Percentiles rank a stretch among this genome's conserved stretches.
Evolutionary conservation across 1,140 invertebrate genomes (phyloP).

Genomic region (Drosophila biarmipes): DNA sequence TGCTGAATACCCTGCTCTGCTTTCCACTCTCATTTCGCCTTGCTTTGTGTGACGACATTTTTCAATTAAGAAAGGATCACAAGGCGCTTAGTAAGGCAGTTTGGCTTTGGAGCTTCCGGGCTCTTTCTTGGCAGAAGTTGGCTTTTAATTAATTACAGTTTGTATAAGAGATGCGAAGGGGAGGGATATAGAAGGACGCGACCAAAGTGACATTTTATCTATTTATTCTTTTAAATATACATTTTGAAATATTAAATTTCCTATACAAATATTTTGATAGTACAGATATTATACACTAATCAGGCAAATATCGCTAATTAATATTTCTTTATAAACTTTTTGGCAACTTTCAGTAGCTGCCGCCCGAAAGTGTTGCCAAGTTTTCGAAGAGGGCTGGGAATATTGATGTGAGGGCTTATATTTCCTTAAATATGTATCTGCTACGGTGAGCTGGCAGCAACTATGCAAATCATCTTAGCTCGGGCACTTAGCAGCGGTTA

Average conservation of each 20-base stretch:
- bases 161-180: not conserved
- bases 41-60: conserved; percentile 77
- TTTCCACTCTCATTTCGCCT: conserved; percentile 32
- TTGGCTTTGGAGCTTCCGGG: conserved; percentile 39
- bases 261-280: not conserved
- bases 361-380: conserved; percentile 21
- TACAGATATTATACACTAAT: no score
- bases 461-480: conserved; percentile 43
- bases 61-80: conserved; percentile 83
- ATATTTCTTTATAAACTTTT: conserved; percentile 40
- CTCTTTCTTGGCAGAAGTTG: conserved; percentile 23
- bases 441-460: conserved; percentile 11
- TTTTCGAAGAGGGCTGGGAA: conserved; percentile 16
- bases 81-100: conserved; percentile 82
- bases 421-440: not conserved
- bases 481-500: conserved; percentile 61
- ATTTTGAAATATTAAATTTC: not conserved
- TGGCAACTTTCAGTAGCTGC: conserved; percentile 53
- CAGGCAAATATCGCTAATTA: not conserved
- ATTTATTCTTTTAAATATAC: no score
- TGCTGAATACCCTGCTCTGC: conserved; percentile 49
- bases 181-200: not conserved
- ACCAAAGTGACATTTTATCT: no score
- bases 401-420: not conserved
- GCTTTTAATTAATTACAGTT: conserved; percentile 76